These are phyloP conservation scores for Drosophila pectinifera DNA, from an alignment of 1,140 invertebrate species.

Conservation along the genomic window DNA sequence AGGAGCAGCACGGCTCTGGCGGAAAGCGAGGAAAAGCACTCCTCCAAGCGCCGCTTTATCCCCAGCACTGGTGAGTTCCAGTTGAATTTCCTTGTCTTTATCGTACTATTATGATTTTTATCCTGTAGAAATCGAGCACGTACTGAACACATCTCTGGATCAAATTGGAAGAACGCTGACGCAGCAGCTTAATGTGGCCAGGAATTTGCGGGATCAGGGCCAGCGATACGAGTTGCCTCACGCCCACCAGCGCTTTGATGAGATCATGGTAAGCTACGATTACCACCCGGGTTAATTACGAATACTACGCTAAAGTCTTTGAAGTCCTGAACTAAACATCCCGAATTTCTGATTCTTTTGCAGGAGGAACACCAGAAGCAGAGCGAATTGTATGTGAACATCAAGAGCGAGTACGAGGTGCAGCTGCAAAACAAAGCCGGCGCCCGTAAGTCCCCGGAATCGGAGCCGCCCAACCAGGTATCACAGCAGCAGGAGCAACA, in stretches of 20 bases:
- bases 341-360: not conserved
- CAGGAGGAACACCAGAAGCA: constrained; percentile 81
- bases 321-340: too few species aligned
- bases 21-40: constrained; percentile 37
- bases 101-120: not conserved
- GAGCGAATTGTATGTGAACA: constrained; percentile 75
- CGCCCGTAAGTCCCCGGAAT: constrained; percentile 39
- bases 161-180: constrained; percentile 67
- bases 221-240: constrained; percentile 67
- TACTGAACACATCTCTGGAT: constrained; percentile 65
- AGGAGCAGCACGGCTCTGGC: constrained; percentile 25
- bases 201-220: constrained; percentile 68
- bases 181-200: constrained; percentile 70
- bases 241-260: constrained; percentile 66
- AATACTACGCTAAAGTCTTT: too few species aligned
- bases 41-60: constrained; percentile 64
- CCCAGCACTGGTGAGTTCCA: constrained; percentile 58
- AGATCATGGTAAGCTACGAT: constrained; percentile 74
- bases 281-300: too few species aligned
- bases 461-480: constrained; percentile 15
- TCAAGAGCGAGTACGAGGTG: constrained; percentile 80
- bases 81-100: not conserved
- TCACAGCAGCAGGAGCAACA: constrained; percentile 3
- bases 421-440: constrained; percentile 63
- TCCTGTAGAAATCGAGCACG: constrained; percentile 67